Percentiles rank a stretch among this genome's conserved stretches.
Conservation (phyloP, 1,140 invertebrate species). For the Physella acuta region DNA sequence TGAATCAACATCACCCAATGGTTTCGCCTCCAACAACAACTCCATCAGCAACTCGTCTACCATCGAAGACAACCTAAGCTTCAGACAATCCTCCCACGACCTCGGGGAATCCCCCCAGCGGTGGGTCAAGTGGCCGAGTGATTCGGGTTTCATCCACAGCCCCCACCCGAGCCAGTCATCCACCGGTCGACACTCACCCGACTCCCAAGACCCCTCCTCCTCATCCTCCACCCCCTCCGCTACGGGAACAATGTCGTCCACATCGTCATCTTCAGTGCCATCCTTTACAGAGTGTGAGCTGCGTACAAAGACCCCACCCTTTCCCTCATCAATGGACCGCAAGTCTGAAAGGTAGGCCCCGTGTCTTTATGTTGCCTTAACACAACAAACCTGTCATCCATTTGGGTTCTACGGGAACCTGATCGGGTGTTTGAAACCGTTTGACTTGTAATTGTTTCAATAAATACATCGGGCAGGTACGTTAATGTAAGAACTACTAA, state of each 20-base stretch:
- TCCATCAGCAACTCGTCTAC: background rate
- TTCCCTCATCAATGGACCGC: background rate
- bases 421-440: too few relatives aligned
- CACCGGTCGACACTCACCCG: background rate
- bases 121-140: slow-evolving; percentile 16
- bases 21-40: background rate
- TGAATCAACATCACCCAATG: background rate
- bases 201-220: background rate
- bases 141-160: slow-evolving; percentile 10
- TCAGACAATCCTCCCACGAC: background rate
- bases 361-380: too few relatives aligned
- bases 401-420: too few relatives aligned
- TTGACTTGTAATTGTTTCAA: too few relatives aligned
- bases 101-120: background rate
- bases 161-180: background rate
- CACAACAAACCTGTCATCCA: too few relatives aligned
- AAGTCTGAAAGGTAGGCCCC: background rate
- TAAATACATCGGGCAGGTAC: too few relatives aligned
- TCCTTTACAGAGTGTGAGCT: slow-evolving; percentile 10
- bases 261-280: slow-evolving; percentile 11
- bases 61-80: background rate
- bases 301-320: slow-evolving; percentile 15
- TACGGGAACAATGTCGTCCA: slow-evolving; percentile 15
- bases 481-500: too few relatives aligned
- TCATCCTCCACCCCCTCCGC: background rate